phyloP scores from a whole-genome alignment of 1,140 invertebrate genomes.

The Procambarus virginalis region DNA sequence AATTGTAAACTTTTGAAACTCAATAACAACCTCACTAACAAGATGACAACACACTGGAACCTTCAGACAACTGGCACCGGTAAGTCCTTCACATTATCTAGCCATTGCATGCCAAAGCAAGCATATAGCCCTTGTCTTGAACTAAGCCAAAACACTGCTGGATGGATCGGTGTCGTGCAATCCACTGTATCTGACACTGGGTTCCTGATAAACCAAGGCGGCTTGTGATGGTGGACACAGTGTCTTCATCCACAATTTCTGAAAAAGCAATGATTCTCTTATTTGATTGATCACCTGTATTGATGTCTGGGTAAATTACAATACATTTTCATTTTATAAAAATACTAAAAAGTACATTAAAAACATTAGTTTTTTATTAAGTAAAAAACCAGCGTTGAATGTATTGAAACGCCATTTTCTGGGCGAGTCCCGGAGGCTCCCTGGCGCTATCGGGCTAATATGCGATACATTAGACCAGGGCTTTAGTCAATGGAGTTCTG shows the following conservation, averaged over 20 bases:
- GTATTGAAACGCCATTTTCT: too few species aligned
- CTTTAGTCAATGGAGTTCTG: too few species aligned
- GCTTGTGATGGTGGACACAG: slow-evolving; percentile 60
- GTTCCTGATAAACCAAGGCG: slow-evolving; percentile 46
- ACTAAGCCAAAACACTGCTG: slow-evolving; percentile 68
- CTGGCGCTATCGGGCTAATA: too few species aligned
- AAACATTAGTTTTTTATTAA: too few species aligned
- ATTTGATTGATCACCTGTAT: too few species aligned
- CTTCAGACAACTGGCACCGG: neutral
- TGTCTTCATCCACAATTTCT: slow-evolving; percentile 68
- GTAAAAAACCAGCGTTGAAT: too few species aligned
- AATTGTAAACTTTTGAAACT: neutral
- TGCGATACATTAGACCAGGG: too few species aligned
- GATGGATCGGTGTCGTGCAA: slow-evolving; percentile 65
- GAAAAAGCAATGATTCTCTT: neutral
- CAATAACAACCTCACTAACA: neutral
- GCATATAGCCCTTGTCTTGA: slow-evolving; percentile 64
- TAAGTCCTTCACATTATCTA: neutral
- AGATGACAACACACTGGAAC: neutral
- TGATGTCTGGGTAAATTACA: too few species aligned
- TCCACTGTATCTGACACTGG: slow-evolving; percentile 61
- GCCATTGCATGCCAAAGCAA: slow-evolving; percentile 70
- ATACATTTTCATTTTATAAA: too few species aligned
- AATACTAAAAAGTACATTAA: too few species aligned
- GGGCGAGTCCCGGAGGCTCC: too few species aligned